Conservation (phyloP, 2,113 vertebrate species). For the Chelonoidis abingdonii region DNA sequence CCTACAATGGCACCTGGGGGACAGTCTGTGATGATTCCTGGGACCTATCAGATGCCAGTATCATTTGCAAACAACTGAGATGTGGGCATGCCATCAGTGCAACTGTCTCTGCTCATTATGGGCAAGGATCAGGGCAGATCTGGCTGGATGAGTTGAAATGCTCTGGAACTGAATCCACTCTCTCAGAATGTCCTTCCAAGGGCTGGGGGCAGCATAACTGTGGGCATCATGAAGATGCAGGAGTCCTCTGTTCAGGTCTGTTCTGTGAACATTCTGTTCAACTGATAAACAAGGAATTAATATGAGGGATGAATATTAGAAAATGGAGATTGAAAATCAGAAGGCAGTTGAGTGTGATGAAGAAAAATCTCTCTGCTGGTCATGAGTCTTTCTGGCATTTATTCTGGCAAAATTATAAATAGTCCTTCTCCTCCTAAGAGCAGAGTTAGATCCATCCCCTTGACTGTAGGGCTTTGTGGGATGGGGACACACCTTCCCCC, state of each 20-base stretch:
- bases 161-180: not conserved
- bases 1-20: not conserved
- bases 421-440: no score
- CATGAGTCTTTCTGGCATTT: no score
- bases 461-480: no score
- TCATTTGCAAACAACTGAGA: conserved; percentile 4
- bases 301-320: no score
- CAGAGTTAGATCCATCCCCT: no score
- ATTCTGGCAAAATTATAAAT: no score
- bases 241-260: not conserved
- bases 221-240: not conserved
- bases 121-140: not conserved
- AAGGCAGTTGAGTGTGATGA: no score
- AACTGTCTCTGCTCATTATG: not conserved
- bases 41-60: not conserved
- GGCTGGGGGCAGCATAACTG: conserved; percentile 13
- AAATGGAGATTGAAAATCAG: no score
- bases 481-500: no score
- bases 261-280: no score
- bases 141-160: not conserved
- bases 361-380: no score
- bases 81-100: not conserved
- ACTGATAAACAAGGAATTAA: no score
- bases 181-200: not conserved
- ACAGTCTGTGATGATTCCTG: not conserved